Evolutionary conservation across 2,797 vertebrate genomes (phyloP).

Genomic region (Oreochromis grahami): DNA sequence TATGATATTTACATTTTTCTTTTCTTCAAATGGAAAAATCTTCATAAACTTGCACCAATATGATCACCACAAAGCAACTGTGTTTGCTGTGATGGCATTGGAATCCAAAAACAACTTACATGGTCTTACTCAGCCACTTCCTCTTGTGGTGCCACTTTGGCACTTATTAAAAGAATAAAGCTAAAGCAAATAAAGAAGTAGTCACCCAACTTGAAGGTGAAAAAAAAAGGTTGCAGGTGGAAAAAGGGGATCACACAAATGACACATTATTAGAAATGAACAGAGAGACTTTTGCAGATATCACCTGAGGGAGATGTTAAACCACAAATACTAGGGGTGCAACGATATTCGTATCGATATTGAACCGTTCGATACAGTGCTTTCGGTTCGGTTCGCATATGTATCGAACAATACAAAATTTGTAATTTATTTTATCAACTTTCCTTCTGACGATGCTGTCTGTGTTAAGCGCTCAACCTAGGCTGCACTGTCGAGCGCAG

Average conservation of each 20-base stretch:
- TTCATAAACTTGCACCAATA: neutral
- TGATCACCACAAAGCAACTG: neutral
- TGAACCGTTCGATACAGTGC: too few relatives aligned
- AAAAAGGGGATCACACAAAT: neutral
- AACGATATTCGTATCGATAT: too few relatives aligned
- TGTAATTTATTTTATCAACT: too few relatives aligned
- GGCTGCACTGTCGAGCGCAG: too few relatives aligned
- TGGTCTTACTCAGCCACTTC: neutral
- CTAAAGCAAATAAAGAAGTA: neutral
- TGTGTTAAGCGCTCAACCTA: too few relatives aligned
- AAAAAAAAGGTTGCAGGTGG: neutral
- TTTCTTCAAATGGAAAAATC: neutral
- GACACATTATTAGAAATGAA: neutral
- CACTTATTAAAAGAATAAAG: neutral
- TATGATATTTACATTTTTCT: neutral
- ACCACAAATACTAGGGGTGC: neutral
- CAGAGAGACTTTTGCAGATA: neutral
- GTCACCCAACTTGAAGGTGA: neutral
- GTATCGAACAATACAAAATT: too few relatives aligned
- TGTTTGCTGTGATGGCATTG: neutral
- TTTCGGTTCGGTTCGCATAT: too few relatives aligned
- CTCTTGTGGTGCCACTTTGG: neutral
- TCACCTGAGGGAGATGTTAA: neutral
- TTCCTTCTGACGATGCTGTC: too few relatives aligned
- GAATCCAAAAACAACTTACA: neutral